Percentiles rank a stretch among this genome's conserved stretches.
phyloP scores from a whole-genome alignment of 1,140 invertebrate species.

The Drosophila oshimai region DNA sequence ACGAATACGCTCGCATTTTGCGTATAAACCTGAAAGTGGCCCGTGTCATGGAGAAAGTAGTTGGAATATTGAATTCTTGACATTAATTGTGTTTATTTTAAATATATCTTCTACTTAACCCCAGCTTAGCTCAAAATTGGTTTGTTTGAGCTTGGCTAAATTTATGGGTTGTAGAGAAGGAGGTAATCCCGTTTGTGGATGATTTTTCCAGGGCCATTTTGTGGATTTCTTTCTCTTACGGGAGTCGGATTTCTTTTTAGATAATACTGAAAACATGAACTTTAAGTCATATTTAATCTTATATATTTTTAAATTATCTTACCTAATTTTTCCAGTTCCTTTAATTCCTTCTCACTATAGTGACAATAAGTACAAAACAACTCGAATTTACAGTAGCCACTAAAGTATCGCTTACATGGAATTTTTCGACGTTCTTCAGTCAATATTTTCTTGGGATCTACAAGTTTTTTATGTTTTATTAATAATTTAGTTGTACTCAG shows the following conservation, averaged over 20 bases:
- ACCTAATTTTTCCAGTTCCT: conserved; percentile 59
- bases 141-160: conserved; percentile 17
- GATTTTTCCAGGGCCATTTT: conserved; percentile 15
- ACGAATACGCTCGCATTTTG: conserved; percentile 65
- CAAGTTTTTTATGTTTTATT: background rate
- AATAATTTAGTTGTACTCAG: background rate
- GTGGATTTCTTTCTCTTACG: background rate
- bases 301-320: background rate
- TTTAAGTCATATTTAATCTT: background rate
- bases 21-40: conserved; percentile 66
- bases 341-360: conserved; percentile 50
- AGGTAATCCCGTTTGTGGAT: conserved; percentile 24
- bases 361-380: conserved; percentile 63
- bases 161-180: conserved; percentile 47
- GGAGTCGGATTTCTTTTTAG: conserved; percentile 5
- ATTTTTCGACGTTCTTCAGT: conserved; percentile 44
- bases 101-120: conserved; percentile 19
- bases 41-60: conserved; percentile 68
- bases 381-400: conserved; percentile 64
- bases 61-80: conserved; percentile 43
- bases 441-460: conserved; percentile 57
- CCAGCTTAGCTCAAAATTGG: conserved; percentile 30
- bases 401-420: conserved; percentile 57
- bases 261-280: background rate
- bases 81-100: conserved; percentile 9